Evolutionary conservation across 2,888 invertebrate genomes (phyloP).

Genomic region (Metellina segmentata): DNA sequence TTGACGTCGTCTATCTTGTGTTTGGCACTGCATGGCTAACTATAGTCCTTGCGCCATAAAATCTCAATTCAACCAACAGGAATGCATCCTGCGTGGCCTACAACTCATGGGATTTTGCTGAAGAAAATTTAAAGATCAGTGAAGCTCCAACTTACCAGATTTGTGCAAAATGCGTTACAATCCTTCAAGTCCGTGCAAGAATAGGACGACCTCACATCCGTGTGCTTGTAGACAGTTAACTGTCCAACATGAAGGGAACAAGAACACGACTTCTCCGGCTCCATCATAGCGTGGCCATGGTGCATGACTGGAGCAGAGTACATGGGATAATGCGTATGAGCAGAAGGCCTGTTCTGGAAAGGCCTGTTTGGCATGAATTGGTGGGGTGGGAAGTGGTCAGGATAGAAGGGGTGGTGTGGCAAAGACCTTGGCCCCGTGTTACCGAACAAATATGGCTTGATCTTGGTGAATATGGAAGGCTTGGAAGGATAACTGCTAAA

Average conservation of each 20-base stretch:
- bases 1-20: too few relatives aligned
- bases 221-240: conserved; percentile 72
- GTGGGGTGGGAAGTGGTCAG: conserved; percentile 65
- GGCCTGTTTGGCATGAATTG: conserved; percentile 60
- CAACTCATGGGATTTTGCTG: too few relatives aligned
- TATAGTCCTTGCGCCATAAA: too few relatives aligned
- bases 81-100: too few relatives aligned
- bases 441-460: conserved; percentile 66
- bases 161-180: conserved; percentile 72
- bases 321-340: conserved; percentile 22
- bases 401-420: conserved; percentile 68
- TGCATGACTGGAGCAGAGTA: conserved; percentile 11
- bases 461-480: conserved; percentile 53
- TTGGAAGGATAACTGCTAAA: conserved; percentile 41
- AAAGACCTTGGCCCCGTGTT: conserved; percentile 36
- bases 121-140: too few relatives aligned
- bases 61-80: too few relatives aligned
- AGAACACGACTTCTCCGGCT: conserved; percentile 61
- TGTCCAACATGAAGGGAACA: conserved; percentile 72
- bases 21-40: too few relatives aligned
- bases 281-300: conserved; percentile 19
- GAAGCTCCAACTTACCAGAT: conserved; percentile 61
- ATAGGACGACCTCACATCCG: conserved; percentile 70
- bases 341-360: conserved; percentile 57
- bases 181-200: conserved; percentile 68